Evolutionary conservation across 1,140 invertebrate species (phyloP).

Genomic region (Proales similis): DNA sequence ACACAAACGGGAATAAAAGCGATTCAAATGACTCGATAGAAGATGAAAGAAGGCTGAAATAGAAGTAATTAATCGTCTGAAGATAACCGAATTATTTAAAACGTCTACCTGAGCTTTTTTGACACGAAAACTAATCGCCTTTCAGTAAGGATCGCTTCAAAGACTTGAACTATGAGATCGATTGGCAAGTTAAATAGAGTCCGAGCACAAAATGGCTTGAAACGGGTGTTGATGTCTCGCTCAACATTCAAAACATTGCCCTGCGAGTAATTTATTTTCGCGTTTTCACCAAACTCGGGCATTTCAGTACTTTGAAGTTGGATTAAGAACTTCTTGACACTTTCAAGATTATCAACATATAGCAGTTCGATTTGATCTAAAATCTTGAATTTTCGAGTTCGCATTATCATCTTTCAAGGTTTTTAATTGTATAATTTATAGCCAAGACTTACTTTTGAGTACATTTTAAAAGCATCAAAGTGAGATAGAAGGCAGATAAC

Average conservation of each 20-base stretch:
- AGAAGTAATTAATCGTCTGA: not conserved
- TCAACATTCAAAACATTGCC: not conserved
- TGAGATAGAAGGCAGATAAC: slow-evolving; percentile 31
- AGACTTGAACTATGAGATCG: slow-evolving; percentile 24
- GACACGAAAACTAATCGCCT: slow-evolving; percentile 25
- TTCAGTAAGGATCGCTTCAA: slow-evolving; percentile 10
- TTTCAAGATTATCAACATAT: not conserved
- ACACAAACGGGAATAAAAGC: slow-evolving; percentile 70
- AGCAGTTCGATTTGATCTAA: slow-evolving; percentile 9
- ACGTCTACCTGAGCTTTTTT: slow-evolving; percentile 7
- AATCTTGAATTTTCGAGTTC: too few species aligned
- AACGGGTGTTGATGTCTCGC: not conserved
- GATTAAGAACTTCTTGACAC: slow-evolving; percentile 9
- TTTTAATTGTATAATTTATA: not conserved
- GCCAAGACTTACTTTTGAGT: slow-evolving; percentile 14
- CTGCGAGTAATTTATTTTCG: slow-evolving; percentile 7
- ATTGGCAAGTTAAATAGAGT: slow-evolving; percentile 18
- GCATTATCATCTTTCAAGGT: too few species aligned
- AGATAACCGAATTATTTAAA: not conserved
- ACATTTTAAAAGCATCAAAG: slow-evolving; percentile 36
- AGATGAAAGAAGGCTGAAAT: slow-evolving; percentile 55
- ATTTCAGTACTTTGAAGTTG: slow-evolving; percentile 7
- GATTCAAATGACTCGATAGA: slow-evolving; percentile 66
- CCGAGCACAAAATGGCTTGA: not conserved
- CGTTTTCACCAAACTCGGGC: slow-evolving; percentile 13